Evolutionary conservation across 2,113 vertebrate species (phyloP).

Genomic region (Equus quagga): DNA sequence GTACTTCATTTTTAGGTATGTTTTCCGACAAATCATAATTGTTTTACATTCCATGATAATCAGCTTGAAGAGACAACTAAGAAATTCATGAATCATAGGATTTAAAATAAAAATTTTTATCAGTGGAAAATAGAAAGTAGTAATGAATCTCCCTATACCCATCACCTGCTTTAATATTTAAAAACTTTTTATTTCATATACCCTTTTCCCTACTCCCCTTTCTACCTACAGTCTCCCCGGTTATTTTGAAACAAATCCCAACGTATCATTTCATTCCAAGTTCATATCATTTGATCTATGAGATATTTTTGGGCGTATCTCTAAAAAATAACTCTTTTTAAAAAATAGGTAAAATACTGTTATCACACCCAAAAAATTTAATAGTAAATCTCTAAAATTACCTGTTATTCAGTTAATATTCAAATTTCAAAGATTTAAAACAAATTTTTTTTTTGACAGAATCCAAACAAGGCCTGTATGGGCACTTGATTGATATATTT

Average conservation of each 20-base stretch:
- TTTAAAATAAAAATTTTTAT: neutral
- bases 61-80: conserved; percentile 6
- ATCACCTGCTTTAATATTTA: neutral
- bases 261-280: neutral
- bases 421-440: conserved; percentile 15
- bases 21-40: conserved; percentile 17
- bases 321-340: neutral
- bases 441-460: neutral
- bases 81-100: conserved; percentile 23
- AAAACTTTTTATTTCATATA: neutral
- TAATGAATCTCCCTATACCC: neutral
- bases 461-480: neutral
- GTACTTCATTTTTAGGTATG: neutral
- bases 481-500: neutral
- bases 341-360: neutral
- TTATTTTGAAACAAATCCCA: conserved; percentile 48
- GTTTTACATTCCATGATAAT: conserved; percentile 30
- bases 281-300: neutral
- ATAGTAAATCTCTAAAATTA: conserved; percentile 21
- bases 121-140: conserved; percentile 31
- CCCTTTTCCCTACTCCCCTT: neutral
- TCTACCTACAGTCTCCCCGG: neutral
- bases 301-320: neutral
- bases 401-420: neutral
- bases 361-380: neutral